phyloP scores from a whole-genome alignment of 2,797 vertebrate genomes.

The Characodon lateralis region DNA sequence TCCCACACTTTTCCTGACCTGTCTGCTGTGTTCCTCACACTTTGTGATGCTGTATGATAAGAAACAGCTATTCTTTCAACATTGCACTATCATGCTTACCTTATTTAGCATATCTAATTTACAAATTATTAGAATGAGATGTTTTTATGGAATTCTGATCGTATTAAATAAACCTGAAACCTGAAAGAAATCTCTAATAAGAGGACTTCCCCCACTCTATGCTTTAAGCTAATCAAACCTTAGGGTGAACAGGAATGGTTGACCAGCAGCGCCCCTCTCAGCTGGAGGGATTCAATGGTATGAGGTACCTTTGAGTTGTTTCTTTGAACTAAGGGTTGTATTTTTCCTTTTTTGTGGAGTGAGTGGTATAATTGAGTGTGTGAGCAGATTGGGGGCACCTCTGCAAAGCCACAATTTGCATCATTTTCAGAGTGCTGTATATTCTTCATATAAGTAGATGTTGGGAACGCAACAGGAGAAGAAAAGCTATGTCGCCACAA shows the following conservation, averaged over 20 bases:
- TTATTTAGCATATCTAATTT: not conserved
- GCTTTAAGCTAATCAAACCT: conserved; percentile 33
- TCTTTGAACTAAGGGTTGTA: conserved; percentile 45
- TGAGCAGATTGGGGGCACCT: conserved; percentile 34
- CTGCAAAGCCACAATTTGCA: conserved; percentile 54
- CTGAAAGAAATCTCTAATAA: not conserved
- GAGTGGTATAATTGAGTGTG: conserved; percentile 46
- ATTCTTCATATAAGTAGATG: conserved; percentile 39
- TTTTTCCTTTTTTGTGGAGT: conserved; percentile 30
- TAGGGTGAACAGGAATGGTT: conserved; percentile 24
- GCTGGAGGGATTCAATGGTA: conserved; percentile 40
- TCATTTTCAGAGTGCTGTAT: conserved; percentile 60
- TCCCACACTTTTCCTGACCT: not conserved
- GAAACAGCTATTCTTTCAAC: not conserved
- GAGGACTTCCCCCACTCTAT: not conserved
- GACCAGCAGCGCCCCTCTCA: conserved; percentile 14
- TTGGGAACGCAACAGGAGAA: conserved; percentile 33
- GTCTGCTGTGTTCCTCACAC: not conserved
- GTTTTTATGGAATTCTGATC: not conserved
- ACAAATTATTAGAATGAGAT: not conserved
- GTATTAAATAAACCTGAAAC: not conserved
- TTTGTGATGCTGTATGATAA: not conserved
- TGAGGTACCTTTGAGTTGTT: conserved; percentile 47
- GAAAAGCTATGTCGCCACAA: conserved; percentile 72
- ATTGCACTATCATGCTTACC: not conserved